Conservation (phyloP, 1,140 invertebrate species). For the Eueides isabella region DNA sequence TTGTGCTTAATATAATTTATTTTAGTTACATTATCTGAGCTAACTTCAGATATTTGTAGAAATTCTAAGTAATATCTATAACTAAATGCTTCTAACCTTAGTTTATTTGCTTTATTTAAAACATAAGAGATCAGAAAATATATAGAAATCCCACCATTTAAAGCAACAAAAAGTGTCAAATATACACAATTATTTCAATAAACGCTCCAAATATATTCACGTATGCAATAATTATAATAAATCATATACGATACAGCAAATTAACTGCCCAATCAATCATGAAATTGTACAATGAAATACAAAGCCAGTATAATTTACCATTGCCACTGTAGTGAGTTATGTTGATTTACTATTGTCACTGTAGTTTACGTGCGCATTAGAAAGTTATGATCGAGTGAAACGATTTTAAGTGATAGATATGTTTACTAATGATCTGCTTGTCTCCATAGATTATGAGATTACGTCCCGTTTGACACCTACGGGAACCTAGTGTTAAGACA, state of each 20-base stretch:
- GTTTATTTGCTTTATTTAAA: no score
- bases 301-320: background rate
- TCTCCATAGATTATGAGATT: no score
- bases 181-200: background rate
- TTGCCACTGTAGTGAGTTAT: background rate
- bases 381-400: background rate
- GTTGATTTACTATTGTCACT: constrained; percentile 1
- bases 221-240: constrained; percentile 12
- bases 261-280: constrained; percentile 8
- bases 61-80: no score
- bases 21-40: no score
- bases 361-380: constrained; percentile 8
- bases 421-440: background rate
- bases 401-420: background rate
- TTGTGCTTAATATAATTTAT: no score
- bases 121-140: background rate
- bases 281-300: constrained; percentile 7
- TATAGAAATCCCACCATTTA: background rate
- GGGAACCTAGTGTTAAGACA: no score
- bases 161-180: background rate
- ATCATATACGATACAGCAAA: constrained; percentile 9
- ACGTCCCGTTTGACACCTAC: no score
- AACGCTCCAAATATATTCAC: background rate
- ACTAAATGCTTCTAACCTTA: no score
- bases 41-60: no score